phyloP scores from a whole-genome alignment of 1,140 invertebrate genomes.

The Helicoverpa zea region DNA sequence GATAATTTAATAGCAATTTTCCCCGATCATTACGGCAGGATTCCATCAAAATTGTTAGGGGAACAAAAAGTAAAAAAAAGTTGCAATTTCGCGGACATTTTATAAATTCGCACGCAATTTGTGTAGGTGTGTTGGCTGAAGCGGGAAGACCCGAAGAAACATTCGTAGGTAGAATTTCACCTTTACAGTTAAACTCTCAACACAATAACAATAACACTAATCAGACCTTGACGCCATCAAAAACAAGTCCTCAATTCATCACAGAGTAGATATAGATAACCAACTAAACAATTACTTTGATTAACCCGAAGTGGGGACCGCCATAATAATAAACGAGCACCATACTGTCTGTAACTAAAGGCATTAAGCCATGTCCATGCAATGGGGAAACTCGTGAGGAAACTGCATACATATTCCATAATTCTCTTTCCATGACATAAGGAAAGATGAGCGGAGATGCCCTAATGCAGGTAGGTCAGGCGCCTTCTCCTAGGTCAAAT shows the following conservation, averaged over 20 bases:
- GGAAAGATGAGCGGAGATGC: too few relatives aligned
- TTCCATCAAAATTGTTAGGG: too few relatives aligned
- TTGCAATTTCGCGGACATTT: too few relatives aligned
- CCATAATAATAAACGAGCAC: slow-evolving; percentile 13
- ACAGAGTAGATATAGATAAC: slow-evolving; percentile 17
- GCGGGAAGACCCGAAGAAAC: too few relatives aligned
- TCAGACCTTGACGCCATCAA: background rate
- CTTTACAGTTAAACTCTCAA: background rate
- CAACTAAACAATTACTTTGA: slow-evolving; percentile 42
- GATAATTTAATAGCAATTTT: too few relatives aligned
- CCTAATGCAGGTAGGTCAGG: too few relatives aligned
- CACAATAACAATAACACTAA: slow-evolving; percentile 6
- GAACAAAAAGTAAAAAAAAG: too few relatives aligned
- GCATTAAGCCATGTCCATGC: slow-evolving; percentile 12
- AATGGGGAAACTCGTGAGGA: slow-evolving; percentile 10
- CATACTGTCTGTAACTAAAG: slow-evolving; percentile 7
- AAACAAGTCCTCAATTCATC: slow-evolving; percentile 15
- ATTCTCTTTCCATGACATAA: background rate
- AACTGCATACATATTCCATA: slow-evolving; percentile 39
- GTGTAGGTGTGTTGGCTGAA: too few relatives aligned
- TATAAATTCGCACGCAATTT: too few relatives aligned
- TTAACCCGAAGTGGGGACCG: slow-evolving; percentile 17
- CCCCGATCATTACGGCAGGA: too few relatives aligned
- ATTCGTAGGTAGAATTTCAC: too few relatives aligned
- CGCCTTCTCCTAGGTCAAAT: too few relatives aligned